Percentiles rank a stretch among this genome's conserved stretches.
Evolutionary conservation across 2,113 vertebrate genomes (phyloP).

Genomic region (Paedocypris sp.): DNA sequence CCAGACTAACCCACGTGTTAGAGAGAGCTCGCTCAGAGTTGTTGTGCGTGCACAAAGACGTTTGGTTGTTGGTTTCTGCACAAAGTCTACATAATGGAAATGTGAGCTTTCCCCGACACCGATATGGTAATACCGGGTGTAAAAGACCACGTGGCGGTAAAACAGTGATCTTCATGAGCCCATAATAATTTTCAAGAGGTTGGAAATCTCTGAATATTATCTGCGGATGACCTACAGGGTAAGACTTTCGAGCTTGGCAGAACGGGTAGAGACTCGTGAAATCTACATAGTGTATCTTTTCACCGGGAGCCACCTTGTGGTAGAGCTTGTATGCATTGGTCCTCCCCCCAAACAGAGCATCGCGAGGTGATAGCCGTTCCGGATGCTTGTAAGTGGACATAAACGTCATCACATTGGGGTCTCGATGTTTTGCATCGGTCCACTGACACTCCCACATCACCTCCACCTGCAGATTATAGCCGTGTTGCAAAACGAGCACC

Average conservation of each 20-base stretch:
- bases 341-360: background rate
- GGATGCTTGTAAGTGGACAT: background rate
- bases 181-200: conserved; percentile 2
- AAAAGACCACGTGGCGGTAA: background rate
- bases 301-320: background rate
- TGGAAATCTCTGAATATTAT: too few relatives aligned
- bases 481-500: background rate
- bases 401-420: background rate
- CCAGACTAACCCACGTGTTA: background rate
- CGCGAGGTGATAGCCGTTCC: background rate
- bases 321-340: background rate
- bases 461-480: too few relatives aligned
- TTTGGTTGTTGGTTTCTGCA: background rate
- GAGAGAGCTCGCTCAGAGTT: background rate
- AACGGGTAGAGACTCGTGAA: background rate
- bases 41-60: background rate
- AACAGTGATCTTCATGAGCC: background rate
- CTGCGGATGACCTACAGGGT: background rate
- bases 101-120: background rate
- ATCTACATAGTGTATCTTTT: background rate
- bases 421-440: background rate
- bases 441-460: background rate
- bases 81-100: background rate
- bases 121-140: background rate
- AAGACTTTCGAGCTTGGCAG: background rate